Base-by-base conservation (phyloP, 2,113 vertebrate genomes). In the Melanotaenia duboulayi region DNA sequence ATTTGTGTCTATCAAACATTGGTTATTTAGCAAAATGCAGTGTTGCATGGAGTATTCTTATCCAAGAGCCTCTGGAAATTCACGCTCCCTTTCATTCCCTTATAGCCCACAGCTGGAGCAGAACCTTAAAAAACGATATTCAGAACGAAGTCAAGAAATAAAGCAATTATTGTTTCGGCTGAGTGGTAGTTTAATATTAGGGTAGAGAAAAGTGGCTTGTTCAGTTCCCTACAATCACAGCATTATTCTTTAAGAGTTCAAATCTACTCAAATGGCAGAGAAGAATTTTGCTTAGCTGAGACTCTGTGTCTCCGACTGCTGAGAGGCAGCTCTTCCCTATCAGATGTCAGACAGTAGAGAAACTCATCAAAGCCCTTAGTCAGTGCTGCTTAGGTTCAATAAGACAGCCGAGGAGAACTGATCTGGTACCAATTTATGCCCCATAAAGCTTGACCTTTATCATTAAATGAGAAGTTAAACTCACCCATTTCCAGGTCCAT, bases 1-100 rank as follows among this genome's bases (percentile, higher is more conserved):
- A 7, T 87, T 82, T 81, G 57, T 87, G 83, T 89, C 90, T 82
- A 87, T 90, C 90, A 91, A 89, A 86, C 87, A 87, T 78, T 84
- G 74, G 83, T 80, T 90, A 84, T 90, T 90, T 87, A 84, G 83
- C 65, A 71, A 87, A 90, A 89, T 74, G 80, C 83, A 84, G 69
- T 73, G 82, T 87, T 89, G 86, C 87, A 76, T 82, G 71, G 73
- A 90, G 76, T 78, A 76, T 82, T 89, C 79, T 82, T 81, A 87
- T 84, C 73, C 78, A 70, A 85, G 73, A 82, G 79, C 76, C 83
- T 85, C 79, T 76, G 81, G 78, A 87, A 82, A 89, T 86, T 84
- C 72, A 86, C 60, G 42, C 78, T 83, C 73, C 63, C 52, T 67
- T 81, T 87, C 85, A 76, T 68, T 85, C 71, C 65, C 73, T 75